Conservation (phyloP, 2,113 vertebrate species). For the Gnathonemus longibarbis region DNA sequence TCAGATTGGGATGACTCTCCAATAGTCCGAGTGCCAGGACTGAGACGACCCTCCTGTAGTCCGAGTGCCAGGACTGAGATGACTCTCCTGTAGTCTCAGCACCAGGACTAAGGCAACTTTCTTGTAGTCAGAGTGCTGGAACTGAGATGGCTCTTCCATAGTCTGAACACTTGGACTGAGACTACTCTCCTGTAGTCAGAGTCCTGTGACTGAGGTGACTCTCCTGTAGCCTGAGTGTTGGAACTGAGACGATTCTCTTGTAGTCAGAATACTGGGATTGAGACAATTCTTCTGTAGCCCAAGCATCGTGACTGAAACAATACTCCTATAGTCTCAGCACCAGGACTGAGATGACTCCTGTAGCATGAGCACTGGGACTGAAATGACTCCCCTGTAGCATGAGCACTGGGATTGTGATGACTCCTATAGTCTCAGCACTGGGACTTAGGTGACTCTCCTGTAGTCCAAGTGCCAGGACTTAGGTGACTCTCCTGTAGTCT, state of each 20-base stretch:
- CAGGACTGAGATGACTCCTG: not conserved
- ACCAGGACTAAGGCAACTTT: no score
- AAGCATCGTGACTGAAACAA: no score
- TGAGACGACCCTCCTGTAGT: no score
- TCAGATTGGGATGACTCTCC: not conserved
- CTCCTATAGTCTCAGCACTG: not conserved
- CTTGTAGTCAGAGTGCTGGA: no score
- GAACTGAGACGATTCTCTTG: not conserved
- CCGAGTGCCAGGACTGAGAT: no score
- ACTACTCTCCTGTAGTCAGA: not conserved
- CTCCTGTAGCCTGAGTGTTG: not conserved
- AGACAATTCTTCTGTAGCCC: not conserved
- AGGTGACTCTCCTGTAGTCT: not conserved
- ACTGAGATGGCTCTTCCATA: not conserved
- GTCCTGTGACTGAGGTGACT: not conserved
- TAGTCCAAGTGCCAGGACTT: not conserved
- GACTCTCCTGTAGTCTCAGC: not conserved
- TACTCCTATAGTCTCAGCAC: not conserved
- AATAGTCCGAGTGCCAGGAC: not conserved
- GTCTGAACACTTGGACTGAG: not conserved
- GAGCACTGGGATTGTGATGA: not conserved
- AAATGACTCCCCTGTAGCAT: not conserved
- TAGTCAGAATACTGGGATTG: not conserved
- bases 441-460: not conserved
- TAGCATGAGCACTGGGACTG: not conserved